These are phyloP conservation scores for Sandelia bainsii DNA, from an alignment of 2,797 vertebrate species.

Conservation along the genomic window DNA sequence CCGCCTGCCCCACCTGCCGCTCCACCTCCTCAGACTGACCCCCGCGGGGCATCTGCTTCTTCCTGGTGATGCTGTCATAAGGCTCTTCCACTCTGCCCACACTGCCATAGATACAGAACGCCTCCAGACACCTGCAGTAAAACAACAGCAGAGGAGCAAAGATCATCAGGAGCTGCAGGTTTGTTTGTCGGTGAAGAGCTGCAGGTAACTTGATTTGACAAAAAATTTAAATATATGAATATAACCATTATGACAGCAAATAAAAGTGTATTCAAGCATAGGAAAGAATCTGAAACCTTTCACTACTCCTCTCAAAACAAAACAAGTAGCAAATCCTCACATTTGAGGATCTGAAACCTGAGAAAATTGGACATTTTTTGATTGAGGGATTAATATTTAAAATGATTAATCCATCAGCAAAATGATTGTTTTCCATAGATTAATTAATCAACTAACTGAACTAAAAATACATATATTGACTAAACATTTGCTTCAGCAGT, in stretches of 20 bases:
- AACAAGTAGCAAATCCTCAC: background rate
- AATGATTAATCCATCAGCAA: background rate
- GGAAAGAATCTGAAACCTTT: background rate
- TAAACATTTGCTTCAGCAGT: background rate
- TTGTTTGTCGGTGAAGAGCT: background rate
- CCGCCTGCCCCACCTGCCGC: conserved; percentile 95
- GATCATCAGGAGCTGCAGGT: conserved; percentile 3
- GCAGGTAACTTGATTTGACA: background rate
- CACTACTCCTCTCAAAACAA: background rate
- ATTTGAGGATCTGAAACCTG: background rate
- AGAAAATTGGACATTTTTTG: background rate
- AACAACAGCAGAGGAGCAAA: conserved; percentile 43
- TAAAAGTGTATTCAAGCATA: background rate
- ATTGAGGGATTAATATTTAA: background rate
- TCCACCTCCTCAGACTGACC: conserved; percentile 93
- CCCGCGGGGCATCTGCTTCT: conserved; percentile 91
- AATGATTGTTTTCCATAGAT: background rate
- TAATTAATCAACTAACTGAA: background rate
- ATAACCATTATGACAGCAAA: background rate
- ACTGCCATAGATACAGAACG: conserved; percentile 93
- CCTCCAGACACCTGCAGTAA: conserved; percentile 93
- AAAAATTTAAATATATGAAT: background rate
- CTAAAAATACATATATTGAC: background rate
- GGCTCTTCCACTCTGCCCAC: conserved; percentile 92
- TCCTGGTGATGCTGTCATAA: conserved; percentile 98